A percentile compares a stretch with the other conserved stretches of the same genome.
These are phyloP conservation scores for Philopotamus ludificatus DNA, from an alignment of 1,140 invertebrate species.

Conservation along the genomic window DNA sequence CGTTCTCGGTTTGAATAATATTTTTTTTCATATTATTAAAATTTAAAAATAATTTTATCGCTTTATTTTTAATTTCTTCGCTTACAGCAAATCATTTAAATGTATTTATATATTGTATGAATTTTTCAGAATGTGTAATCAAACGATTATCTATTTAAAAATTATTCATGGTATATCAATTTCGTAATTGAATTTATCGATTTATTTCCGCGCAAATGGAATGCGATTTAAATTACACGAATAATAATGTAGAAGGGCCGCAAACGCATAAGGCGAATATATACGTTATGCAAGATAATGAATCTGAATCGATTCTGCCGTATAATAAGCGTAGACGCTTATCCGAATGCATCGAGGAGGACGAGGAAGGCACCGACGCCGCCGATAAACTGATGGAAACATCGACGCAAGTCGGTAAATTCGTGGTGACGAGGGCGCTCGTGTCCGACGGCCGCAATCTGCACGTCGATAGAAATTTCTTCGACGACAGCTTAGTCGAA, in stretches of 20 bases:
- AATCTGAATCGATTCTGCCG: slow-evolving; percentile 55
- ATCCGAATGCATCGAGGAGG: slow-evolving; percentile 79
- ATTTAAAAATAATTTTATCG: too few relatives aligned
- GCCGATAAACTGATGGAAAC: slow-evolving; percentile 16
- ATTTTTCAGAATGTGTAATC: background rate
- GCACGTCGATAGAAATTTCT: slow-evolving; percentile 76
- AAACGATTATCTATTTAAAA: too few relatives aligned
- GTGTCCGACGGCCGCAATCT: slow-evolving; percentile 58
- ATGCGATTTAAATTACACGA: background rate
- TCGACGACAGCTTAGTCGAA: slow-evolving; percentile 77
- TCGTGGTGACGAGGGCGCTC: slow-evolving; percentile 31
- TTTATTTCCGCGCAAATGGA: slow-evolving; percentile 20
- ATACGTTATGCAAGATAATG: slow-evolving; percentile 9
- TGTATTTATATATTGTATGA: too few relatives aligned
- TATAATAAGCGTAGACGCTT: slow-evolving; percentile 66
- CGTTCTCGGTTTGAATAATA: too few relatives aligned
- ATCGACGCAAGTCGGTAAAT: slow-evolving; percentile 27
- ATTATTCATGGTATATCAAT: too few relatives aligned
- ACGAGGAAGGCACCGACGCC: slow-evolving; percentile 70
- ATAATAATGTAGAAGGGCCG: too few relatives aligned
- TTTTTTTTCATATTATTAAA: too few relatives aligned
- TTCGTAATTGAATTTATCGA: too few relatives aligned
- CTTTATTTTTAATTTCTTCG: too few relatives aligned
- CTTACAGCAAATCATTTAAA: too few relatives aligned
- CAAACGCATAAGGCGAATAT: too few relatives aligned